Percentiles rank a stretch among this genome's conserved stretches.
Evolutionary conservation across 2,113 vertebrate species (phyloP).

Genomic region (Amia ocellicauda): DNA sequence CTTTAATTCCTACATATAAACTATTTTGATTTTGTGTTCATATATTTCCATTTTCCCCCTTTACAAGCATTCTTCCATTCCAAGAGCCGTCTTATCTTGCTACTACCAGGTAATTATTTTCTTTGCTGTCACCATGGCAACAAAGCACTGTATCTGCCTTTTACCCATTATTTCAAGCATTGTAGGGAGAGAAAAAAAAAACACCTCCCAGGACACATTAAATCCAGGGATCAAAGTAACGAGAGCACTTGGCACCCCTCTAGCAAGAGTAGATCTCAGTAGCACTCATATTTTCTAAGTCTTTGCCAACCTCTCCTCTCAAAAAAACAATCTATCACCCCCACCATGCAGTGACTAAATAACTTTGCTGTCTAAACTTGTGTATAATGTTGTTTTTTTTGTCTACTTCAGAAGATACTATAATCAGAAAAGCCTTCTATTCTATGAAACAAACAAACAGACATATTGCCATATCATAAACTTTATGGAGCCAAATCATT

Average conservation of each 20-base stretch:
- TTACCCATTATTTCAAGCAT: slow-evolving; percentile 58
- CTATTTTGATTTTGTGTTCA: slow-evolving; percentile 31
- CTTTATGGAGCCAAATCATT: no score
- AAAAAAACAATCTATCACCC: neutral
- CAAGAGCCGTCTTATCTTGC: slow-evolving; percentile 51
- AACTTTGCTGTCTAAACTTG: neutral
- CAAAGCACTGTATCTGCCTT: slow-evolving; percentile 55
- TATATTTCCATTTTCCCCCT: slow-evolving; percentile 36
- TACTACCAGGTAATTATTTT: slow-evolving; percentile 67
- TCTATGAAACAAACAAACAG: no score
- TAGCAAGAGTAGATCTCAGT: slow-evolving; percentile 1
- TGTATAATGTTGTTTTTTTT: neutral
- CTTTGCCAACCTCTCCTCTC: neutral
- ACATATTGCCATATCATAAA: no score
- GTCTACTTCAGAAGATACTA: neutral
- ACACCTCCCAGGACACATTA: slow-evolving; percentile 17
- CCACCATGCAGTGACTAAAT: neutral
- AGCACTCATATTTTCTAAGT: neutral
- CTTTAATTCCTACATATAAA: slow-evolving; percentile 29
- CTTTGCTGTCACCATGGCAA: slow-evolving; percentile 65
- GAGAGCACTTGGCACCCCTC: slow-evolving; percentile 11
- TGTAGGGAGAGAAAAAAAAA: slow-evolving; percentile 14
- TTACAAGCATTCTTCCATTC: slow-evolving; percentile 25
- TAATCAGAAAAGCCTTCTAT: neutral
- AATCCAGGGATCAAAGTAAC: slow-evolving; percentile 23